phyloP scores from a whole-genome alignment of 2,113 vertebrate species.

The Phyllopteryx taeniolatus region DNA sequence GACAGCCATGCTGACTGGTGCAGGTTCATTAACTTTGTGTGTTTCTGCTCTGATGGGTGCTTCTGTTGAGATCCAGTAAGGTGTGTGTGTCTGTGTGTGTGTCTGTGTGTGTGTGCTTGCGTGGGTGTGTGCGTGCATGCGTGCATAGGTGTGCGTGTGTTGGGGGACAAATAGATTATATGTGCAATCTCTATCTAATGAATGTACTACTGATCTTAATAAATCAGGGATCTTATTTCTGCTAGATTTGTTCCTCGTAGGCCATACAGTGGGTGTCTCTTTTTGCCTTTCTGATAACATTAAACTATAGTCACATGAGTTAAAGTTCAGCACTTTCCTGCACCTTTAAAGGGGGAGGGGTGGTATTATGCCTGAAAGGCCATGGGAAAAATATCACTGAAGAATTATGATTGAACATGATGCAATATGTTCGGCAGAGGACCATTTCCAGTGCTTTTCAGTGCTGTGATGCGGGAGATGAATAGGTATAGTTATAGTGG shows the following conservation, averaged over 20 bases:
- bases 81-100: constrained; percentile 13
- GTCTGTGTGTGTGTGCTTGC: not conserved
- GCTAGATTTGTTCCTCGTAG: constrained; percentile 49
- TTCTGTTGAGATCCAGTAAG: constrained; percentile 45
- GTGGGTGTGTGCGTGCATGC: constrained; percentile 6
- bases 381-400: constrained; percentile 21
- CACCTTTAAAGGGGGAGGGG: constrained; percentile 8
- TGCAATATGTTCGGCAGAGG: constrained; percentile 39
- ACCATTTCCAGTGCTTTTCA: constrained; percentile 39
- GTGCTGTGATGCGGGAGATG: constrained; percentile 54
- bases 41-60: constrained; percentile 49
- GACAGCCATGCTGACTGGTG: constrained; percentile 76
- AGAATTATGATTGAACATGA: constrained; percentile 35
- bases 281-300: constrained; percentile 7
- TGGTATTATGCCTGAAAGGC: constrained; percentile 9
- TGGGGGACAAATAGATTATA: constrained; percentile 6
- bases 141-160: constrained; percentile 4
- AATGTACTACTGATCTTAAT: constrained; percentile 46
- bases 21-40: constrained; percentile 77
- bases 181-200: constrained; percentile 11
- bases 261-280: constrained; percentile 1
- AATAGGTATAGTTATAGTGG: constrained; percentile 63
- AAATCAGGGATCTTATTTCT: constrained; percentile 46
- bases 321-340: not conserved
- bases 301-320: constrained; percentile 2